phyloP scores from a whole-genome alignment of 2,113 vertebrate genomes.

The Mola mola region DNA sequence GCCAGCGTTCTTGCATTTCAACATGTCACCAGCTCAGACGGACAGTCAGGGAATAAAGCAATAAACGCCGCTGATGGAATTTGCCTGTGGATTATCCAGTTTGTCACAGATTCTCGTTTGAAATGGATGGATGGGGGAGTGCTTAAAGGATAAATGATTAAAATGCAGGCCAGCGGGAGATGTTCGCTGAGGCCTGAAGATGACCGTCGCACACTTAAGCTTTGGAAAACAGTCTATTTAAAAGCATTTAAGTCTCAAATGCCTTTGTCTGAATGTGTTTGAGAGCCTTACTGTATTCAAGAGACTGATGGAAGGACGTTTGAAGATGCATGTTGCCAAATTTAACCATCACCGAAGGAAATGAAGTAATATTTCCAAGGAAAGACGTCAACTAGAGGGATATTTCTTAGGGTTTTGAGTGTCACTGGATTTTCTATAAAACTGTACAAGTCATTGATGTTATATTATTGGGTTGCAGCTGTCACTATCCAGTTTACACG shows the following conservation, averaged over 20 bases:
- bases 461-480: not conserved
- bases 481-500: constrained; percentile 43
- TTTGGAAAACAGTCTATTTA: constrained; percentile 3
- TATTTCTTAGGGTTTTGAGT: too few relatives aligned
- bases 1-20: too few relatives aligned
- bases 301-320: constrained; percentile 4
- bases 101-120: constrained; percentile 12
- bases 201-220: not conserved
- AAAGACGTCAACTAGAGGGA: too few relatives aligned
- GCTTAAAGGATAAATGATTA: constrained; percentile 13
- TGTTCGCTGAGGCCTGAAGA: constrained; percentile 10
- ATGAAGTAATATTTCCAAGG: too few relatives aligned
- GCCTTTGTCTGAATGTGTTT: constrained; percentile 44
- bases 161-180: not conserved
- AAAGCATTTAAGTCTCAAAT: constrained; percentile 35
- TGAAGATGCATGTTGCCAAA: constrained; percentile 51
- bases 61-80: constrained; percentile 22
- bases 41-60: constrained; percentile 45
- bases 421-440: too few relatives aligned
- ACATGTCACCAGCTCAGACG: constrained; percentile 34
- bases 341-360: constrained; percentile 6
- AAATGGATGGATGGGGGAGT: constrained; percentile 3
- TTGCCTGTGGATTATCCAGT: constrained; percentile 27
- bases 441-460: too few relatives aligned
- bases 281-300: constrained; percentile 53